Evolutionary conservation across 2,797 vertebrate species (phyloP), one percentile per base, ranked within the genome.

Genomic region (Threskiornis aethiopicus): DNA sequence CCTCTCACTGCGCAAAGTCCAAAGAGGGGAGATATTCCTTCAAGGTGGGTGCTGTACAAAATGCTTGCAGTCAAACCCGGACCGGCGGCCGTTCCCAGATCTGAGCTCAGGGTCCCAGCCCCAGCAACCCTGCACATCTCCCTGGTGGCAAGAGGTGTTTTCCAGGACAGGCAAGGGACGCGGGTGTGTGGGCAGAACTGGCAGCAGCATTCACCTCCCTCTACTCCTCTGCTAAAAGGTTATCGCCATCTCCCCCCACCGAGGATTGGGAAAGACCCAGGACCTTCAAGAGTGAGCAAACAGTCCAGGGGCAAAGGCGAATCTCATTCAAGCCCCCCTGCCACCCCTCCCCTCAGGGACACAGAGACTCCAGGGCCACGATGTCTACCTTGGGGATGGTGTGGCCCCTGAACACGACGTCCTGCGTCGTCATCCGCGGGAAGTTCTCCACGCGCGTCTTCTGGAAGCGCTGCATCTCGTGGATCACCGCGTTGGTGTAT

Each of bases 391-490:
- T 96, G 75, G 96, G 96, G 62, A 96, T 96, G 83, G n/a, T 52
- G 82, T 91, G 83, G 79, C 91, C 96, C 84, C 79, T 66, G 77
- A 97, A 97, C 16, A 66, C 10, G 0, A 93, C 15, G 2, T 96
- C 78, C 77, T 54, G 91, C 0, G 82, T 97, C 0, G 51, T 65
- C 79, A 95, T 93, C 39, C 85, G 77, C 0, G 90, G 96, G 59
- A 96, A 93, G 70, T 95, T 97, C 67, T 96, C 77, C 0, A 15
- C 55, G 35, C 82, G 77, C 24, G 22, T 15, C 29, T 41, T 86
- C 14, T 87, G 72, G 61, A 42, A 88, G n/a, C 93, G 95, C 90
- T 97, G 96, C 85, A 97, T 58, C 88, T 97, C 91, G 0, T 96
- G 96, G 90, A 97, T 93, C 49, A 93, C 95, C 0, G 91, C 91